Evolutionary conservation across 30 jellyfish, hydroid and myxozoan genomes (phyloP).

Genomic region (Aurelia aurita): DNA sequence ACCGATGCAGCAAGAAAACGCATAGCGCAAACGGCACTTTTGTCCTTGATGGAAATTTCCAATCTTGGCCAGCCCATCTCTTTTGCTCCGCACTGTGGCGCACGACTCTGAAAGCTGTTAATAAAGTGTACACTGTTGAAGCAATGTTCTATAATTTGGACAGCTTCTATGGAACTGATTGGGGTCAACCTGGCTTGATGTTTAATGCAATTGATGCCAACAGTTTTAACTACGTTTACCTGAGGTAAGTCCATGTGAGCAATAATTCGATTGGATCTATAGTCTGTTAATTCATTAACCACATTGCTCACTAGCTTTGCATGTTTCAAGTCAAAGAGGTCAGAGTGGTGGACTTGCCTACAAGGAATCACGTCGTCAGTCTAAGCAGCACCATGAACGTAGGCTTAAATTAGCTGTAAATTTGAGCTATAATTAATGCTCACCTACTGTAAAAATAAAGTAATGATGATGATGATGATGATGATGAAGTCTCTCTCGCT

Average conservation of each 20-base stretch:
- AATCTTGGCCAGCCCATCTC: constrained; percentile 3
- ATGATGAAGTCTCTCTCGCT: no score
- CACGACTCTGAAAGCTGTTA: not conserved
- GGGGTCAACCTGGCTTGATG: constrained; percentile 75
- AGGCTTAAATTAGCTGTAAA: no score
- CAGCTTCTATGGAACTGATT: constrained; percentile 70
- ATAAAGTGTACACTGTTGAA: constrained; percentile 30
- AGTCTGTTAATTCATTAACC: no score
- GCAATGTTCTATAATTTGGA: constrained; percentile 52
- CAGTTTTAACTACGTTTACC: not conserved
- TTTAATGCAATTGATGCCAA: constrained; percentile 56
- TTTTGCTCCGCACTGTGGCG: constrained; percentile 1
- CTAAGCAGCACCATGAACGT: no score
- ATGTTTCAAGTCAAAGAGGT: no score
- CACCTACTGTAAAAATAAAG: no score
- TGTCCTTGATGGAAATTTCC: constrained; percentile 38
- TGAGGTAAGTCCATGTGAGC: not conserved
- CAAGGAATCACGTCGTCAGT: no score
- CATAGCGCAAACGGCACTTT: constrained; percentile 55
- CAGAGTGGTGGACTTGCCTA: no score
- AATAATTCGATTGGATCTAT: no score
- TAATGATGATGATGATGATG: no score
- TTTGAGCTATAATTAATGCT: no score
- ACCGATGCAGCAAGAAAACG: constrained; percentile 72
- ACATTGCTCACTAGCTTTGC: no score